Base-by-base conservation (phyloP, 1,140 invertebrate genomes). In the Caerostris extrusa region DNA sequence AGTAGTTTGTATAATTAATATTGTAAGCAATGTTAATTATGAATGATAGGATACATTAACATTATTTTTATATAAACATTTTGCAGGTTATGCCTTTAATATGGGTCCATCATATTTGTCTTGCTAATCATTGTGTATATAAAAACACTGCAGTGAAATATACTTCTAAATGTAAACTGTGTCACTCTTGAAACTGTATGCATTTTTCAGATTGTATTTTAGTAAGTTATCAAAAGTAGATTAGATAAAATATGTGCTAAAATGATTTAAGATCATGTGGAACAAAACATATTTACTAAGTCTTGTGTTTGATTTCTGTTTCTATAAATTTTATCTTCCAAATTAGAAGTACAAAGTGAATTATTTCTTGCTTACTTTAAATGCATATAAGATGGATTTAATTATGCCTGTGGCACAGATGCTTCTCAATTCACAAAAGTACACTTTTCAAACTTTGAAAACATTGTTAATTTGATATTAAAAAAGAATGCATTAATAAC, bases 31-130 rank as follows among this genome's bases (percentile, higher is more conserved):
- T 64, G 12, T 57, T 60, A 64, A 87, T 87, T 64, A 19, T 87
- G n/a, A 87, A 57, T 71, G 53, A 53, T 69, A 69, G 85, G 58
- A 12, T 55, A 19, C 60, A 50, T 64, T 89, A 89, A 69, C 61
- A 58, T 86, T 86, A 92, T 92, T 92, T 92, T 92, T 92, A 92
- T 92, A 92, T n/a, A 57, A 67, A 71, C 53, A 92, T 69, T 92
- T 92, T 69, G 82, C 91, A 92, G 91, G 91, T 92, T 92, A 86
- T 92, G 83, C 91, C 81, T 92, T 92, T 85, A 92, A 64, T 86
- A 58, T 92, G 91, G 91, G 91, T 92, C 91, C 90, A 91, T 92
- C 81, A 83, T 86, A 86, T 69, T 60, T 91, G 87, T 92, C 82
- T 92, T 86, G 82, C 91, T 86, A 69, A 92, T 92, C 81, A 92